Percentiles rank a stretch among this genome's conserved stretches.
These are phyloP conservation scores for Pristionchus maxplancki DNA, from an alignment of 2,888 invertebrate species.

Conservation along the genomic window DNA sequence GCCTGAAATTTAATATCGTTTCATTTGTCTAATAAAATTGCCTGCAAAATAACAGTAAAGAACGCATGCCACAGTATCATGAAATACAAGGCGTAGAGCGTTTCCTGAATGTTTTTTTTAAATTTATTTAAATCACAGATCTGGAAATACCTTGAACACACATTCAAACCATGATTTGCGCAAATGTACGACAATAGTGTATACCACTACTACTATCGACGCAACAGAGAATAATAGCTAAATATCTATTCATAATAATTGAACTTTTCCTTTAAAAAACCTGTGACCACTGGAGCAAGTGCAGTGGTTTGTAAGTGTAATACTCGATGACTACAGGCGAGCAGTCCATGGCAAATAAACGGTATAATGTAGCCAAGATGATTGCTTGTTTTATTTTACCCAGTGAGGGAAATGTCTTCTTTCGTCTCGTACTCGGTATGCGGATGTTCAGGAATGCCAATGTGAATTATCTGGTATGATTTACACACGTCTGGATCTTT, in stretches of 20 bases:
- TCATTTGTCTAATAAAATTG: not conserved
- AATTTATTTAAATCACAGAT: not conserved
- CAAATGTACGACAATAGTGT: not conserved
- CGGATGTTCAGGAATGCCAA: no score
- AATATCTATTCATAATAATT: no score
- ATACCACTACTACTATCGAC: not conserved
- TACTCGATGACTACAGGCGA: not conserved
- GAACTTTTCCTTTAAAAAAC: no score
- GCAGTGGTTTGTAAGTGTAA: not conserved
- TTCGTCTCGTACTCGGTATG: no score
- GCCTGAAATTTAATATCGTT: not conserved
- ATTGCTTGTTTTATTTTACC: no score
- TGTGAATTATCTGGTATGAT: no score
- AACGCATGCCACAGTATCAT: not conserved
- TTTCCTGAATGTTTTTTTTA: not conserved
- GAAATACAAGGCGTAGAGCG: not conserved
- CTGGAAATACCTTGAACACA: not conserved
- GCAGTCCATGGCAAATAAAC: not conserved
- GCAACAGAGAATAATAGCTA: not conserved
- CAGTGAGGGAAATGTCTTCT: no score
- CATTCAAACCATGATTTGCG: constrained; percentile 11
- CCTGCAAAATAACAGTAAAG: not conserved
- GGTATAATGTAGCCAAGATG: not conserved
- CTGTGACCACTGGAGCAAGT: not conserved
- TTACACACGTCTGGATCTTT: no score